Evolutionary conservation across 2,113 vertebrate genomes (phyloP), one percentile per base, ranked within the genome.

Genomic region (Gambusia holbrooki): DNA sequence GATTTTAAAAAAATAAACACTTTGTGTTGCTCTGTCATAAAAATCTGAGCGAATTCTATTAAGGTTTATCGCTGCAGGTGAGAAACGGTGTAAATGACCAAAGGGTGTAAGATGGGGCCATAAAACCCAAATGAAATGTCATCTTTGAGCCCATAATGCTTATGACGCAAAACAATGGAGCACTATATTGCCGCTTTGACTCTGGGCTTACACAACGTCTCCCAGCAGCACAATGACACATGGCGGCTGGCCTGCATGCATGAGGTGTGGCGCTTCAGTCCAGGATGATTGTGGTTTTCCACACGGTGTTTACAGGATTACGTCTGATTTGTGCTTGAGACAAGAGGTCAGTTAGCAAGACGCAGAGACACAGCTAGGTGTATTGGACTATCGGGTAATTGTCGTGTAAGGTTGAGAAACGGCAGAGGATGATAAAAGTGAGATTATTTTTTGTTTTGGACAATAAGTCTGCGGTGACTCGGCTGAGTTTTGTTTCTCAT

Each of bases 231-330:
- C 67, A 78, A 69, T 88, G 80, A 89, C 84, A 84, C 70, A 81
- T 45, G 51, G 64, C 75, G 68, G 68, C n/a, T 30, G 75, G 62
- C 14, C 65, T 45, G 19, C 58, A 37, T 58, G 32, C 61, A 83
- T 85, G 65, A 88, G 84, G 85, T 81, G 89, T 81, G 86, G 77
- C 77, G 71, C 77, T 85, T 84, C 68, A 83, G 4, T 40, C 19
- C 54, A 22, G 78, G 83, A 86, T 83, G 69, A 86, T 32, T 63
- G 77, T 17, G 78, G 81, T 48, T 83, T 72, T 69, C 51, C n/a
- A 6, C 74, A 48, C 76, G 79, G 81, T 83, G 84, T 90, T 93
- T 90, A 90, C 61, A n/a, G 80, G 83, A 87, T 92, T 82, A 83
- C 66, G 73, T 74, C 54, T 65, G 71, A 69, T 84, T 73, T 62